Evolutionary conservation across 2,797 vertebrate genomes (phyloP), one percentile per base, ranked within the genome.

Genomic region (Discoglossus pictus): DNA sequence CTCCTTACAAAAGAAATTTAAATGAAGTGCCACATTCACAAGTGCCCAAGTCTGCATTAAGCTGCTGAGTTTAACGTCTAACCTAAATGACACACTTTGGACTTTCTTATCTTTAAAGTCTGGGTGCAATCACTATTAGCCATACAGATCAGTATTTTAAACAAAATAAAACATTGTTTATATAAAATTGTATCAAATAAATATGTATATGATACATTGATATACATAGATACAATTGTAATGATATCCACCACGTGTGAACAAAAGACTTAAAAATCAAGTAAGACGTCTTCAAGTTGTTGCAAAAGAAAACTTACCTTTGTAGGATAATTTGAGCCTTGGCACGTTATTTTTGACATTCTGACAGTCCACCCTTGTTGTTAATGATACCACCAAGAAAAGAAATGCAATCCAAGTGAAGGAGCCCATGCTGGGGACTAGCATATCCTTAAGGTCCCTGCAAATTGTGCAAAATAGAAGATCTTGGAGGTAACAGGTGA

Each of bases 271-370:
- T 24, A 35, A 34, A 42, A 60, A 24, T 25, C 44, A 10, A 40
- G 62, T n/a, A 36, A 21, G 20, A 56, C 74, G 73, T 78, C 51
- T 64, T 72, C 11, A 36, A 51, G 59, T 46, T 75, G 48, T 71
- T 11, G 52, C 51, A 61, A 68, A 60, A 56, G 52, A 20, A 34
- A 77, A 79, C 89, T 88, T 87, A 98, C 96, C 95, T 95, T 93
- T 96, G 79, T 94, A 96, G 34, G 93, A 93, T 52, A 97, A 90
- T 88, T 90, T 96, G 82, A 97, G 91, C 50, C 95, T 85, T 1
- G 96, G 94, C 68, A 95, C 88, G 25, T 95, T 95, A 85, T 83
- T 93, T 85, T 92, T 94, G 81, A 79, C 88, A 77, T 90, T 85
- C 70, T 91, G 92, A 79, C 88, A 88, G 86, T 78, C 76, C 23